Percentiles rank a stretch among this genome's conserved stretches.
Evolutionary conservation across 2,888 invertebrate genomes (phyloP).

Genomic region (Eupsilia transversa): DNA sequence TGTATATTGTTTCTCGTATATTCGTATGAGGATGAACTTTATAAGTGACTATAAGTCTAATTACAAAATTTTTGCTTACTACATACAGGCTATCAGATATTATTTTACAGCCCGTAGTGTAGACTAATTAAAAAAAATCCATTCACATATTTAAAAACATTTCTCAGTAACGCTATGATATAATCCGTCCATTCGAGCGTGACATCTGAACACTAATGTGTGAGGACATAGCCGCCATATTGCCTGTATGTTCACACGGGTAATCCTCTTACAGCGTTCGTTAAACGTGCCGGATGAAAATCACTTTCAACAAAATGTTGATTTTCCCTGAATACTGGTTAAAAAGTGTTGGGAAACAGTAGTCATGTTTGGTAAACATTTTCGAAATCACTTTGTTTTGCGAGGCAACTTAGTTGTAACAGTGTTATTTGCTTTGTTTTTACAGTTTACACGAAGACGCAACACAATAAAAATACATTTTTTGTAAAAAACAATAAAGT

Average conservation of each 20-base stretch:
- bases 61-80: neutral
- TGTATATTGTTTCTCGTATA: neutral
- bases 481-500: neutral
- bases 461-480: neutral
- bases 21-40: neutral
- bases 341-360: neutral
- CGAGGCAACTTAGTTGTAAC: neutral
- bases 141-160: neutral
- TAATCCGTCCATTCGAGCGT: neutral
- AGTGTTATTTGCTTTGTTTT: neutral
- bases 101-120: neutral
- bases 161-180: neutral
- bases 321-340: neutral
- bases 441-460: neutral
- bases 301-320: conserved; percentile 28
- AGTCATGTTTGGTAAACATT: neutral
- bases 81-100: too few species aligned
- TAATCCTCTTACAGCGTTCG: conserved; percentile 60
- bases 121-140: neutral
- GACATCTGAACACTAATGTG: conserved; percentile 15
- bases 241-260: conserved; percentile 19
- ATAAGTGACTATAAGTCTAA: neutral
- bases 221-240: conserved; percentile 26
- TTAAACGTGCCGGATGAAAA: conserved; percentile 29
- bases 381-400: neutral